Percentiles rank a stretch among this genome's conserved stretches.
phyloP scores from a whole-genome alignment of 92 coral and sea anemone genomes.

The Bergia puertoricense region DNA sequence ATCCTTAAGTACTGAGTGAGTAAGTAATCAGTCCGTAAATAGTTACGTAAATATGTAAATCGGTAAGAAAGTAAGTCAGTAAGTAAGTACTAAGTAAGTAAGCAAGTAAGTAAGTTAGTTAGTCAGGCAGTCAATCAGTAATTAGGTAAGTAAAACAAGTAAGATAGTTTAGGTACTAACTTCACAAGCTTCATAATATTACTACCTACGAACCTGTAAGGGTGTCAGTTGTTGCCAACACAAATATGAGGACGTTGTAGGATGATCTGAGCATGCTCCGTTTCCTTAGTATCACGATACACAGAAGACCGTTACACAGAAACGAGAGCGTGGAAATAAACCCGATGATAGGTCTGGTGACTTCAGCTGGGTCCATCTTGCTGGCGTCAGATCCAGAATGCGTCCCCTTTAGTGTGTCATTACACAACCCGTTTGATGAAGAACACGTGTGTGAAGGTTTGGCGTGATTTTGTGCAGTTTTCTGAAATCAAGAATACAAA shows the following conservation, averaged over 20 bases:
- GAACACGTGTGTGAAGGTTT: not conserved
- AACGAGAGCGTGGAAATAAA: conserved; percentile 10
- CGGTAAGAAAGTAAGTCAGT: too few species aligned
- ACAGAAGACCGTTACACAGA: conserved; percentile 25
- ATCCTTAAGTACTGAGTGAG: too few species aligned
- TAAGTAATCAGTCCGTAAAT: too few species aligned
- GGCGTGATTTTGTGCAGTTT: not conserved
- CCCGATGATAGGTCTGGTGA: conserved; percentile 22
- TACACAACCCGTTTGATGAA: not conserved
- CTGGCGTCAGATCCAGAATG: not conserved
- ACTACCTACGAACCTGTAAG: conserved; percentile 17
- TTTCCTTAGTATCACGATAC: conserved; percentile 28
- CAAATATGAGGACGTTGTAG: conserved; percentile 32
- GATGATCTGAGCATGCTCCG: conserved; percentile 17
- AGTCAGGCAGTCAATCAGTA: too few species aligned
- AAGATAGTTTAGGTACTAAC: too few species aligned
- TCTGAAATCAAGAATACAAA: not conserved
- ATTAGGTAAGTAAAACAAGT: too few species aligned
- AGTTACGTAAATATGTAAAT: too few species aligned
- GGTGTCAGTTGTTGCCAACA: conserved; percentile 19
- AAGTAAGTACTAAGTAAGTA: too few species aligned
- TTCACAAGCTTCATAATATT: too few species aligned
- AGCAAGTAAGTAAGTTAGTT: too few species aligned
- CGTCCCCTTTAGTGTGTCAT: not conserved
- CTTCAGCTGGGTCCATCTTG: not conserved